Base-by-base conservation (phyloP, 2,797 vertebrate genomes). In the Rhinophrynus dorsalis region DNA sequence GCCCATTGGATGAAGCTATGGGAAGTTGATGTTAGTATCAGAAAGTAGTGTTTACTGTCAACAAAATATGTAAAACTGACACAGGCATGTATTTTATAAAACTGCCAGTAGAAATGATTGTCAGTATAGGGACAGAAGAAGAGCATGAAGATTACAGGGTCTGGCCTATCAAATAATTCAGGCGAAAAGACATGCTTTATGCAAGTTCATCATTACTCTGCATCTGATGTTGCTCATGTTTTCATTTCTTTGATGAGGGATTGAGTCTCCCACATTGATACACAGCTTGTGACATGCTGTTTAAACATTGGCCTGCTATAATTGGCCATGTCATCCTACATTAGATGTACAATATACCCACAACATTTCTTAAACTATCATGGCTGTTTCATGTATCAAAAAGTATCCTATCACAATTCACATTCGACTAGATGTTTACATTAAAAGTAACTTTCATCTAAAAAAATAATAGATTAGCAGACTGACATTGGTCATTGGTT, bases 261-360 rank as follows among this genome's bases (percentile, higher is more conserved):
- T 80, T 79, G 86, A 86, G 92, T 87, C 89, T 91, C 92, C 92
- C 91, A 86, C 86, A 92, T 89, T 92, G 94, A 95, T 94, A 94
- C 93, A 94, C 92, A 92, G 91, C 88, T 92, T 95, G 89, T 94
- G 94, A 96, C 94, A 93, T 92, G 88, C 91, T 92, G 91, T 94
- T 95, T 95, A 91, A 94, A 91, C 89, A 84, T 90, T 86, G 84
- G 88, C 90, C 84, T 82, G 74, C 89, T 90, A 87, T 95, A 96
- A 96, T 95, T 95, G 94, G 92, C 83, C 93, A 88, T 86, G 90
- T 95, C 94, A 90, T 88, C 90, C 91, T 83, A 90, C 86, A 94
- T 96, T 94, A 95, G 88, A 93, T 93, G 93, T 93, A 93, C 90
- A 85, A 91, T 86, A 90, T 86, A 90, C 88, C 86, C 90, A 92